Evolutionary conservation across 2,797 vertebrate species (phyloP).

Genomic region (Lepidocolaptes lacrymiger): DNA sequence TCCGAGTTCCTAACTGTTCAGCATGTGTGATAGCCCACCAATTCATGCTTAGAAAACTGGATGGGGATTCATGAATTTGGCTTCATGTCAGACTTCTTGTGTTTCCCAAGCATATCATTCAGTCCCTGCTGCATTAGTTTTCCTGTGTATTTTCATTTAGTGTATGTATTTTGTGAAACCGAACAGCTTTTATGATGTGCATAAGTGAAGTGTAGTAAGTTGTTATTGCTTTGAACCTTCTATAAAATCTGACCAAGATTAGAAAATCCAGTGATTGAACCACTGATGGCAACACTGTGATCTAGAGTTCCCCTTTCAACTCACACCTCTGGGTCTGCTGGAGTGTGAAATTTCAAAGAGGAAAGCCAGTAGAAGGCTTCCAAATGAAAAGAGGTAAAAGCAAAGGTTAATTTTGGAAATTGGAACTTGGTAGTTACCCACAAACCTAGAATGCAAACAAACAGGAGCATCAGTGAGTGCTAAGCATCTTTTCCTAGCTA

Average conservation of each 20-base stretch:
- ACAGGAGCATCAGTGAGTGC: background rate
- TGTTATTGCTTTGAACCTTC: background rate
- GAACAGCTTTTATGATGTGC: background rate
- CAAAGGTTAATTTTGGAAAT: background rate
- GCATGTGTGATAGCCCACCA: background rate
- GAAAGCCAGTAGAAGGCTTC: background rate
- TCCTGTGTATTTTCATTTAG: background rate
- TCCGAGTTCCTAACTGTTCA: background rate
- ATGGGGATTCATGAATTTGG: background rate
- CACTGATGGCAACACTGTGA: background rate
- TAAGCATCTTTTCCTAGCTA: background rate
- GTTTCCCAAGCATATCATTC: background rate
- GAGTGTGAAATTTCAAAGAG: background rate
- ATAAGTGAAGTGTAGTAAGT: background rate
- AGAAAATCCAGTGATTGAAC: background rate
- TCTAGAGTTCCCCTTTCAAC: background rate
- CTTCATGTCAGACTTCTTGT: background rate
- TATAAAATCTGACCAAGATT: background rate
- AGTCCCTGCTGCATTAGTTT: background rate
- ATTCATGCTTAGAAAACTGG: background rate
- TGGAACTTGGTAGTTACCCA: background rate
- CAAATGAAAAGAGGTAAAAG: background rate
- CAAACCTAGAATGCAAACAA: background rate
- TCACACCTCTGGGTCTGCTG: background rate
- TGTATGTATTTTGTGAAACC: background rate